These are phyloP conservation scores for Aythya baeri DNA, from an alignment of 2,113 vertebrate species.

Conservation along the genomic window DNA sequence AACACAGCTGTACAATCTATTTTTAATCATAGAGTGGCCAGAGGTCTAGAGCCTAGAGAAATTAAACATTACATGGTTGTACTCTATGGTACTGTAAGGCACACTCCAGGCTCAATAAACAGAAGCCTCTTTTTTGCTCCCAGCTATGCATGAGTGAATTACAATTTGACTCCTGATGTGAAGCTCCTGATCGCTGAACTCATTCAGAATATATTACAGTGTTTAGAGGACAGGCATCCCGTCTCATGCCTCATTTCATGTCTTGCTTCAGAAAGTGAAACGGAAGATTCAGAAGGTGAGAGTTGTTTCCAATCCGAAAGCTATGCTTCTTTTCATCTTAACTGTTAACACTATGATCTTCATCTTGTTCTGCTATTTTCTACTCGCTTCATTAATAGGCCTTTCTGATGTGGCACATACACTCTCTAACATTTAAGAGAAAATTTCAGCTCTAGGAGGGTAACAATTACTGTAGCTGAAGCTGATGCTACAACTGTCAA, in stretches of 20 bases:
- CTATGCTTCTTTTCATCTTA: slow-evolving; percentile 9
- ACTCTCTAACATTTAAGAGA: not conserved
- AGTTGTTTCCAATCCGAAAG: slow-evolving; percentile 12
- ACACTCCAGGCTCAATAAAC: not conserved
- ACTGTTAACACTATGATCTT: slow-evolving; percentile 15
- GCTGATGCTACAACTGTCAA: not conserved
- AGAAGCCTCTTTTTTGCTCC: not conserved
- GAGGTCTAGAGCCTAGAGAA: not conserved
- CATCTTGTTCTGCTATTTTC: slow-evolving; percentile 21
- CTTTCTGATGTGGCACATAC: not conserved
- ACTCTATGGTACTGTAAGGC: not conserved
- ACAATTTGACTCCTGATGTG: not conserved
- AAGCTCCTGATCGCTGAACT: not conserved
- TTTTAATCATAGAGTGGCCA: not conserved
- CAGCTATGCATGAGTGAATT: not conserved
- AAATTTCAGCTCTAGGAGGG: not conserved
- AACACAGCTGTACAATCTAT: not conserved
- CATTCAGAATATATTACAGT: not conserved
- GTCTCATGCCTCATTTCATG: slow-evolving; percentile 14
- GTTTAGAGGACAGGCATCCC: not conserved
- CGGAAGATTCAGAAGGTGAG: not conserved
- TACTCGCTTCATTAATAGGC: not conserved
- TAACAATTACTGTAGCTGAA: not conserved
- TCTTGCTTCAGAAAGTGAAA: slow-evolving; percentile 22
- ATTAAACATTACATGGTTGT: not conserved